Base-by-base conservation (phyloP, 1,140 invertebrate genomes). In the Drosophila orosa region DNA sequence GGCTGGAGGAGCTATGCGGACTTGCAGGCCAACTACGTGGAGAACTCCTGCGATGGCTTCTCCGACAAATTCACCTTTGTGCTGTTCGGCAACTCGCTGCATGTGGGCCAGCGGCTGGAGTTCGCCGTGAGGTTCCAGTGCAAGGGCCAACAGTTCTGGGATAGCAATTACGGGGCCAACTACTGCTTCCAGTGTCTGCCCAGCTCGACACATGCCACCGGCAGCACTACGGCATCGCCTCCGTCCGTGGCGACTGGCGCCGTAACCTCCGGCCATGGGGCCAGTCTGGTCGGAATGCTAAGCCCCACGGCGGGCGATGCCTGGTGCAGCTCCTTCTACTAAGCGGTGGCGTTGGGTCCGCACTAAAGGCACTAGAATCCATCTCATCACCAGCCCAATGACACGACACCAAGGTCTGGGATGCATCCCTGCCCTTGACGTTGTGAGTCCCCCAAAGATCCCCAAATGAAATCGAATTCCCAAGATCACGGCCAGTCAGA, bases 31-130 rank as follows among this genome's bases (percentile, higher is more conserved):
- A 95, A 93, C 6, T 99, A 99, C 91, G 95, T 98, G 33, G 93
- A 95, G 39, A 96, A 97, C 78, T 98, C 97, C 0, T 98, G 97
- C 92, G 98, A 99, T 83, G 97, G 97, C 2, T 97, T 97, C 75
- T 98, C 97, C 13, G 98, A 99, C 91, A 96, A 96, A 67, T 99
- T 98, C 90, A 94, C 94, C 9, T 96, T 98, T 79, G 91, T 95
- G 7, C 83, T 97, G 3, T 96, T 96, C 67, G 95, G 95, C 60
- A 94, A 96, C 78, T 95, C 94, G 37, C 92, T 98, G 74, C 92
- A 93, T 9, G 93, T 96, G 3, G 97, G 97, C 0, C 94, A 96
- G 74, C 94, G 94, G 40, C 86, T 98, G 10, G 95, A 97, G 90
- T 95, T 98, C 65, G 97, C 97, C 2, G 94, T 98, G 6, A 94